A percentile compares a stretch with the other conserved stretches of the same genome.
These are phyloP conservation scores for Idaea straminata DNA, from an alignment of 2,888 invertebrate species.

Conservation along the genomic window DNA sequence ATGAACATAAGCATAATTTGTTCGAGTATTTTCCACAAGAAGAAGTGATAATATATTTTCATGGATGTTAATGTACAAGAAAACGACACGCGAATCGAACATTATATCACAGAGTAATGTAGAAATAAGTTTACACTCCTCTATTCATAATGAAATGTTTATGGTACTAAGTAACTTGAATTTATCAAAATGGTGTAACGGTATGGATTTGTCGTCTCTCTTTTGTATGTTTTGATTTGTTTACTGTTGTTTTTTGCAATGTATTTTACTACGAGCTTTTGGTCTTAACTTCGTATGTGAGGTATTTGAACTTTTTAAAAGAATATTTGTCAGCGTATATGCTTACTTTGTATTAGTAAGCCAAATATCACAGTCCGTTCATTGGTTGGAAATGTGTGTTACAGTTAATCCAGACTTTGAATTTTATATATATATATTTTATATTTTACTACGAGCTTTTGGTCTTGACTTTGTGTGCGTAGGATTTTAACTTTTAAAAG, in stretches of 20 bases:
- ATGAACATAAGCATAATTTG: not conserved
- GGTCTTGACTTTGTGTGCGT: not conserved
- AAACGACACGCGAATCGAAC: constrained; percentile 23
- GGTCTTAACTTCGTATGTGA: no score
- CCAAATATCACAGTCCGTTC: no score
- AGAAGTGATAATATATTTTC: not conserved
- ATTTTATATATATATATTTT: no score
- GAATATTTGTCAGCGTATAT: no score
- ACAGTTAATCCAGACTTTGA: no score
- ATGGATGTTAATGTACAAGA: not conserved
- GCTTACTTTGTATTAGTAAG: no score
- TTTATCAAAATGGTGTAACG: constrained; percentile 15
- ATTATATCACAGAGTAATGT: constrained; percentile 31
- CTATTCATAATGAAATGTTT: constrained; percentile 31
- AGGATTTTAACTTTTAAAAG: not conserved
- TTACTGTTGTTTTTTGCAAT: not conserved
- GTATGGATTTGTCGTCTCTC: not conserved
- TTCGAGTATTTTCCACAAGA: not conserved
- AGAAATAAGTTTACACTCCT: constrained; percentile 28
- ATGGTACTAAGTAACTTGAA: constrained; percentile 27
- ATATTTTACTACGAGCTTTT: not conserved
- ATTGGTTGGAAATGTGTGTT: no score
- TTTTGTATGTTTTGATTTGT: not conserved
- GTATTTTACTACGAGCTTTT: not conserved
- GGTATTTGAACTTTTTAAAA: not conserved